Base-by-base conservation (phyloP, 2,113 vertebrate genomes). In the Lampris incognitus region DNA sequence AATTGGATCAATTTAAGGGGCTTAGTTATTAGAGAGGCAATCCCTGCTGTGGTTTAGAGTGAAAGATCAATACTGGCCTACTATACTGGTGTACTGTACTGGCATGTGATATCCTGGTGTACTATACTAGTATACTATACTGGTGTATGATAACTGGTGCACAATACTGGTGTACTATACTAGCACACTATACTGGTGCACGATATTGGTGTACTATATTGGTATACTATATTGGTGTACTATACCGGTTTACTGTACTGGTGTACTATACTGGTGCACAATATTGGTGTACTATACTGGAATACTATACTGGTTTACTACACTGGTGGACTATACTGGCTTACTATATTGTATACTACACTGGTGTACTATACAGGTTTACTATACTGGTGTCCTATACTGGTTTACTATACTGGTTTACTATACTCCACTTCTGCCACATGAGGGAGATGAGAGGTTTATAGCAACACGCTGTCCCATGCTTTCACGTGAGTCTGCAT, bases 1-100 rank as follows among this genome's bases (percentile, higher is more conserved):
- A 87, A 88, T 64, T 78, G 86, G 89, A 91, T 91, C 73, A 85
- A 71, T 76, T 65, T 93, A 85, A 91, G 72, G 78, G 64, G 91
- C 77, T 91, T 88, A 86, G 66, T 4, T 71, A 42, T 3, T 70
- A 41, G 36, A 69, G 62, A 75, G 38, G 1, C 36, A 2, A 56
- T 66, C 55, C 71, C 79, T 78, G 37, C 55, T 44, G 66, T 78
- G 77, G 76, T 51, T 66, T 73, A 44, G 61, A 57, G 55, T 69
- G 76, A 73, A 71, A 81, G 79, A 71, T 85, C 61, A 84, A 42
- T 60, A 1, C 24, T 24, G 24, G 24, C 24, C 24, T 24, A 24
- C 24, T 24, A 3, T 36, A 66, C 6, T 38, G 13, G 39, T 54
- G 13, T 75, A 0, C 74, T 52, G 46, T 76, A 56, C 69, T 40